Percentiles rank a stretch among this genome's conserved stretches.
Conservation (phyloP, 2,797 vertebrate species). For the Pantherophis vulpinus region DNA sequence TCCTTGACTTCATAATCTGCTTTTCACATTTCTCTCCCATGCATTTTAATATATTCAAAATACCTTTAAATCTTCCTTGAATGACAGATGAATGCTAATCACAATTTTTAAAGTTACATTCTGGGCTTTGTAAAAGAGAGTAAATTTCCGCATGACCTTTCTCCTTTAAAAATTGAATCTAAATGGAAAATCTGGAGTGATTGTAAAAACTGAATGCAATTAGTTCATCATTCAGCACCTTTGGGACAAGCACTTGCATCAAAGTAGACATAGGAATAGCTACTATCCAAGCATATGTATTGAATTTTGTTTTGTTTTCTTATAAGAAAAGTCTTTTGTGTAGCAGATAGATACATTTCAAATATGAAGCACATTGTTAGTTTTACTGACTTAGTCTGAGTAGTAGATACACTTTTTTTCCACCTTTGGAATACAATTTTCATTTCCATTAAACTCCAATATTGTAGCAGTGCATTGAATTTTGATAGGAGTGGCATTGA, state of each 20-base stretch:
- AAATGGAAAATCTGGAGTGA: constrained; percentile 10
- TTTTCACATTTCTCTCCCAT: constrained; percentile 46
- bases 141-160: neutral
- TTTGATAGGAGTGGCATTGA: constrained; percentile 39
- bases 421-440: constrained; percentile 3
- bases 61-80: constrained; percentile 56
- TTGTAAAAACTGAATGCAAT: constrained; percentile 38
- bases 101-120: constrained; percentile 51
- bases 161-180: neutral
- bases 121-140: constrained; percentile 39
- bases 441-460: constrained; percentile 3
- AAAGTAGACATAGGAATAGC: neutral
- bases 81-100: constrained; percentile 15
- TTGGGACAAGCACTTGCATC: neutral
- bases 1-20: constrained; percentile 48
- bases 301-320: neutral
- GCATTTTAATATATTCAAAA: constrained; percentile 50
- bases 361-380: constrained; percentile 25
- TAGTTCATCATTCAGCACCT: constrained; percentile 40
- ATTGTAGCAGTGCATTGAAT: constrained; percentile 6
- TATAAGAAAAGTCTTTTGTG: neutral
- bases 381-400: constrained; percentile 2
- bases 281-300: neutral
- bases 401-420: neutral
- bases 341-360: neutral